These are phyloP conservation scores for Hyalella azteca DNA, from an alignment of 2,888 invertebrate genomes.

Conservation along the genomic window DNA sequence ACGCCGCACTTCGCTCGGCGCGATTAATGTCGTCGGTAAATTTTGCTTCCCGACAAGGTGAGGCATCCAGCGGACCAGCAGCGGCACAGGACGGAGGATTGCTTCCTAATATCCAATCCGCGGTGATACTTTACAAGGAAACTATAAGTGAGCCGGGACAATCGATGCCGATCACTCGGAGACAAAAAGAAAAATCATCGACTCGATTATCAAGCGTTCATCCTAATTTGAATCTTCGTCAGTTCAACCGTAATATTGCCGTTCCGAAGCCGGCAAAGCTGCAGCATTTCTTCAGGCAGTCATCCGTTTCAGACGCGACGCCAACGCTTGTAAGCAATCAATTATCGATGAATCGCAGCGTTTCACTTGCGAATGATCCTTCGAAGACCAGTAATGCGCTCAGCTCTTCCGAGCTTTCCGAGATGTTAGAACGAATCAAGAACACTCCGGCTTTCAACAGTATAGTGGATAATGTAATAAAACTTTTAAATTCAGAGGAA, in stretches of 20 bases:
- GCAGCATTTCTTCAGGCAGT: conserved; percentile 10
- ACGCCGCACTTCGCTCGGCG: neutral
- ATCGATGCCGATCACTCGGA: neutral
- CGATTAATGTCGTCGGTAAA: neutral
- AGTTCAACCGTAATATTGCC: neutral
- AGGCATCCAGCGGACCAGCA: too few relatives aligned
- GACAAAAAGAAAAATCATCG: neutral
- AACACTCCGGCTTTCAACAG: conserved; percentile 10
- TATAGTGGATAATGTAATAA: neutral
- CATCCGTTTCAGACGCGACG: neutral
- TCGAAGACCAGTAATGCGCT: neutral
- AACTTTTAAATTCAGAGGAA: neutral
- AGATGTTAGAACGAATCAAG: neutral
- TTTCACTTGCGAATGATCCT: too few relatives aligned
- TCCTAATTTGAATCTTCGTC: neutral
- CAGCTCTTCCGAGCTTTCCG: neutral
- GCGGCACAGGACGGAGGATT: too few relatives aligned
- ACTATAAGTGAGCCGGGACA: conserved; percentile 6
- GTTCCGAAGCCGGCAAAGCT: conserved; percentile 4
- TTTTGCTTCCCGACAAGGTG: neutral
- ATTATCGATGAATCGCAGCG: too few relatives aligned
- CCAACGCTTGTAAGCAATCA: neutral
- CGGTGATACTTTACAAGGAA: conserved; percentile 4
- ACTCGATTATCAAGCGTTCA: neutral
- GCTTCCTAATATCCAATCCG: conserved; percentile 1